phyloP scores from a whole-genome alignment of 2,113 vertebrate genomes.

The Cynocephalus volans region DNA sequence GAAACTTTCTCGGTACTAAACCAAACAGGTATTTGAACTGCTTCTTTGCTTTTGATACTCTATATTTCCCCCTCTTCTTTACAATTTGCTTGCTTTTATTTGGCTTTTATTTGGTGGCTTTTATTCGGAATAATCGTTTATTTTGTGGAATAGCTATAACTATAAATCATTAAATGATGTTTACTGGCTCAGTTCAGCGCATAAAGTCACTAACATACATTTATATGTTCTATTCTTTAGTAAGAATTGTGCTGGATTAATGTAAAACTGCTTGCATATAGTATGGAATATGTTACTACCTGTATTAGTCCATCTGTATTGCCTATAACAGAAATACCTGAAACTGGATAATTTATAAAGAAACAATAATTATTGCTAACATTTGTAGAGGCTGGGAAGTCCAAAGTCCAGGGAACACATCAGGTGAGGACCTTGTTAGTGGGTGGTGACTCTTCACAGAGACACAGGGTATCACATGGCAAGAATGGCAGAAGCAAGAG shows the following conservation, averaged over 20 bases:
- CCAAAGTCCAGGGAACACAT: too few species aligned
- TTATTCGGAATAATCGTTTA: not conserved
- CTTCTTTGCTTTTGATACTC: not conserved
- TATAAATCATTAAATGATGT: constrained; percentile 1
- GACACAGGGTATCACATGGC: too few species aligned
- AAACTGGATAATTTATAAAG: too few species aligned
- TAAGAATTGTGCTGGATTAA: not conserved
- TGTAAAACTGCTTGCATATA: constrained; percentile 26
- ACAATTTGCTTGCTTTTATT: not conserved
- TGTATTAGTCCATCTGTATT: too few species aligned
- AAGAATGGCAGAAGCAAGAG: too few species aligned
- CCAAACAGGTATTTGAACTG: not conserved
- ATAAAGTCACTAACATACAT: constrained; percentile 9
- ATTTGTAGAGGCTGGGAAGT: too few species aligned
- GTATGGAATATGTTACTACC: not conserved
- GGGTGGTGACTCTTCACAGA: too few species aligned
- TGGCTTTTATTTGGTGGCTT: constrained; percentile 24
- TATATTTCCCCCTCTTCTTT: not conserved
- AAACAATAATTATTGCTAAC: too few species aligned
- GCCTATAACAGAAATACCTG: too few species aligned
- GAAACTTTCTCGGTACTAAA: not conserved
- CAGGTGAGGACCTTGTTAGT: too few species aligned
- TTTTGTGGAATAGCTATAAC: constrained; percentile 4
- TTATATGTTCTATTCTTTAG: not conserved
- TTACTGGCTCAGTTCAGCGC: not conserved